These are phyloP conservation scores for Lordiphosa collinella DNA, from an alignment of 1,140 invertebrate species.

Conservation along the genomic window DNA sequence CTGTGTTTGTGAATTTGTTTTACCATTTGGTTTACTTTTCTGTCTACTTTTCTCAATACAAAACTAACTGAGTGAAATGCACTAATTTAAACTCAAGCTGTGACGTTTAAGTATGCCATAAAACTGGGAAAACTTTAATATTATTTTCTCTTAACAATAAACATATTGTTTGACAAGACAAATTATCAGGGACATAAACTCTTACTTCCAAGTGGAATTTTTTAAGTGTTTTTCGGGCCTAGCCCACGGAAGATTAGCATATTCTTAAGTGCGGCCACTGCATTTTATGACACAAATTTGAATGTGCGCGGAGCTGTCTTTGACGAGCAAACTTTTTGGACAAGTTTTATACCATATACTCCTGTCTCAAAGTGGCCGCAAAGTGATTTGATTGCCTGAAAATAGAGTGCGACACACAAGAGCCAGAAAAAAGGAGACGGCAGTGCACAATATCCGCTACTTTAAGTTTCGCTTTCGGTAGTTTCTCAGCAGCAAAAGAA, in stretches of 20 bases:
- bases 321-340: constrained; percentile 15
- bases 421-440: constrained; percentile 20
- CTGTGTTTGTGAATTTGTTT: no score
- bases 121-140: neutral
- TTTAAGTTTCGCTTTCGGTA: constrained; percentile 48
- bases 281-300: constrained; percentile 38
- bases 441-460: constrained; percentile 62
- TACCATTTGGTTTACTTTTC: no score
- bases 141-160: constrained; percentile 3
- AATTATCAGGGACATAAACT: constrained; percentile 64
- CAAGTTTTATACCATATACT: constrained; percentile 22
- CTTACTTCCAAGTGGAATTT: constrained; percentile 7
- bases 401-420: constrained; percentile 14
- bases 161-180: constrained; percentile 42
- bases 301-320: neutral
- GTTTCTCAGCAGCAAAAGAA: constrained; percentile 28
- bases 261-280: constrained; percentile 19
- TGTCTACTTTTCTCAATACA: no score
- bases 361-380: constrained; percentile 19
- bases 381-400: constrained; percentile 41
- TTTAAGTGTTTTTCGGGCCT: constrained; percentile 1
- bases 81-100: no score
- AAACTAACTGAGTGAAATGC: no score
- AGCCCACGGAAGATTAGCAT: constrained; percentile 56
- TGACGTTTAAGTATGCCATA: neutral